phyloP scores from a whole-genome alignment of 1,140 invertebrate species.

The Archegozetes longisetosus region DNA sequence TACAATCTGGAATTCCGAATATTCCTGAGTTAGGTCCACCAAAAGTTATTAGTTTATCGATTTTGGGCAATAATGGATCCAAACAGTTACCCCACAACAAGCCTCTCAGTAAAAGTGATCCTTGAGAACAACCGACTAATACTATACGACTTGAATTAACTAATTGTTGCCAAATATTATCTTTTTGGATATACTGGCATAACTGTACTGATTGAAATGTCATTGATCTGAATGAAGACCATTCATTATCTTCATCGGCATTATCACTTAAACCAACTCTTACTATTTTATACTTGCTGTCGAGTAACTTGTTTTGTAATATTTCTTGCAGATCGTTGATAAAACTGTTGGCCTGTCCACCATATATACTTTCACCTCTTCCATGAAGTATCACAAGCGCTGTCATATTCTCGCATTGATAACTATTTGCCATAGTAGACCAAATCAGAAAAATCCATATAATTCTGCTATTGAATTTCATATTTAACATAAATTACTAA shows the following conservation, averaged over 20 bases:
- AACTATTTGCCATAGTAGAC: too few species aligned
- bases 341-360: not conserved
- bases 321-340: not conserved
- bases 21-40: not conserved
- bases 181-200: not conserved
- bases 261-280: not conserved
- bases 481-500: too few species aligned
- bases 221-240: not conserved
- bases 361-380: not conserved
- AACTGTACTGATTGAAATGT: not conserved
- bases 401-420: too few species aligned
- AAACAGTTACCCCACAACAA: not conserved
- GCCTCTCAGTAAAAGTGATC: not conserved
- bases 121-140: not conserved
- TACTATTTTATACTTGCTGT: not conserved
- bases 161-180: not conserved
- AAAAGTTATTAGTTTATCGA: not conserved
- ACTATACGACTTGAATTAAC: not conserved
- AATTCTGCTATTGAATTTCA: too few species aligned
- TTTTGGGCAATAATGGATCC: not conserved
- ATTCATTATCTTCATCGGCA: not conserved
- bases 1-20: not conserved
- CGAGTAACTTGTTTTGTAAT: not conserved
- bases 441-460: too few species aligned
- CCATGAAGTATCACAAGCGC: not conserved